Evolutionary conservation across 35 echinoderm and acorn worm species (phyloP).

Genomic region (Heliocidaris erythrogramma): DNA sequence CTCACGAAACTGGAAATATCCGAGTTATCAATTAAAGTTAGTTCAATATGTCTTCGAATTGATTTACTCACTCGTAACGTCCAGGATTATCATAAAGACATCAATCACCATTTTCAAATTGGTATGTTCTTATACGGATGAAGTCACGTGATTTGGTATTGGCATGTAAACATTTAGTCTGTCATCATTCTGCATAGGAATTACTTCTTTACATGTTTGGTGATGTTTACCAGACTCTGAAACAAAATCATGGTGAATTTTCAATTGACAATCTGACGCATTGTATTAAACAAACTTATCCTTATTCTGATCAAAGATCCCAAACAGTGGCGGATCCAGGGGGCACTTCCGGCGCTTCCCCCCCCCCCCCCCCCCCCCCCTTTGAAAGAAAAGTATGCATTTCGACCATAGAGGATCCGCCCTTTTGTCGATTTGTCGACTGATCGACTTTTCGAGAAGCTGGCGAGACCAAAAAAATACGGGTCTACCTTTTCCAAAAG

Average conservation of each 20-base stretch:
- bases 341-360: too few species aligned
- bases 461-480: too few species aligned
- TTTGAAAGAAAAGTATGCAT: too few species aligned
- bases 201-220: too few species aligned
- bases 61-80: background rate
- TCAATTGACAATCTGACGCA: background rate
- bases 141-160: background rate
- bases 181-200: too few species aligned
- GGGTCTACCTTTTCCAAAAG: too few species aligned
- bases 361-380: too few species aligned
- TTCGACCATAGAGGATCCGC: too few species aligned
- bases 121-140: background rate
- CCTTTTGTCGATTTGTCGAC: too few species aligned
- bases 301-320: too few species aligned
- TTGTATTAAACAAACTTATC: background rate
- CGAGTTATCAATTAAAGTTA: background rate
- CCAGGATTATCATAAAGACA: background rate
- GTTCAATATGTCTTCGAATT: background rate
- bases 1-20: slow-evolving; percentile 1
- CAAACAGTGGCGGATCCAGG: too few species aligned
- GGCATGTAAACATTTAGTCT: background rate
- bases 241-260: background rate
- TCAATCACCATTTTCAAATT: background rate
- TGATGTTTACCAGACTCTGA: background rate
- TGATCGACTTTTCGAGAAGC: too few species aligned